phyloP scores from a whole-genome alignment of 2,888 invertebrate species.

The Agonopterix alstromeriana region DNA sequence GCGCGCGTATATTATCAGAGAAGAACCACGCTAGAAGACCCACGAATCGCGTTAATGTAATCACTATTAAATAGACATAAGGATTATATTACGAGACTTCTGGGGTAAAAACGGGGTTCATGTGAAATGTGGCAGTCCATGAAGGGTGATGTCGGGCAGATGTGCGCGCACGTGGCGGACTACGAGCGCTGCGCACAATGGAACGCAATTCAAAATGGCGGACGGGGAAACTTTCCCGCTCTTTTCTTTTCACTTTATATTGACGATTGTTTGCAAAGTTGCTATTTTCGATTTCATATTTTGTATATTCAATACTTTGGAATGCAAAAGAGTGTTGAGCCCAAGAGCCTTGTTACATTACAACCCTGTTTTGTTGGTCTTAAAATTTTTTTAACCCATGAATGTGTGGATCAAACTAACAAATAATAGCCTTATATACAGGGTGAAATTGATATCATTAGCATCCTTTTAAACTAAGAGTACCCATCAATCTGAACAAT shows the following conservation, averaged over 20 bases:
- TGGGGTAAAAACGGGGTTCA: slow-evolving; percentile 2
- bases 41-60: background rate
- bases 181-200: slow-evolving; percentile 55
- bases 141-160: slow-evolving; percentile 52
- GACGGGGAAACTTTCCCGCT: slow-evolving; percentile 59
- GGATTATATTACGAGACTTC: background rate
- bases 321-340: too few species aligned
- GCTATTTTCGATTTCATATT: background rate
- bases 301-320: too few species aligned
- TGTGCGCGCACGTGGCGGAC: slow-evolving; percentile 56
- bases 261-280: background rate
- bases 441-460: too few species aligned
- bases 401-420: too few species aligned
- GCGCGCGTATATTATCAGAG: background rate
- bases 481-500: too few species aligned
- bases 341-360: too few species aligned
- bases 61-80: too few species aligned
- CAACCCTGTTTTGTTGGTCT: too few species aligned
- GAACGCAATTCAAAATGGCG: slow-evolving; percentile 63
- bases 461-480: too few species aligned
- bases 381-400: too few species aligned
- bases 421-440: too few species aligned
- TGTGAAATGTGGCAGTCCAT: slow-evolving; percentile 21
- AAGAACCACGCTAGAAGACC: background rate
- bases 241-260: slow-evolving; percentile 28